These are phyloP conservation scores for Bombus consobrinus DNA, from an alignment of 1,140 invertebrate species.

Conservation along the genomic window DNA sequence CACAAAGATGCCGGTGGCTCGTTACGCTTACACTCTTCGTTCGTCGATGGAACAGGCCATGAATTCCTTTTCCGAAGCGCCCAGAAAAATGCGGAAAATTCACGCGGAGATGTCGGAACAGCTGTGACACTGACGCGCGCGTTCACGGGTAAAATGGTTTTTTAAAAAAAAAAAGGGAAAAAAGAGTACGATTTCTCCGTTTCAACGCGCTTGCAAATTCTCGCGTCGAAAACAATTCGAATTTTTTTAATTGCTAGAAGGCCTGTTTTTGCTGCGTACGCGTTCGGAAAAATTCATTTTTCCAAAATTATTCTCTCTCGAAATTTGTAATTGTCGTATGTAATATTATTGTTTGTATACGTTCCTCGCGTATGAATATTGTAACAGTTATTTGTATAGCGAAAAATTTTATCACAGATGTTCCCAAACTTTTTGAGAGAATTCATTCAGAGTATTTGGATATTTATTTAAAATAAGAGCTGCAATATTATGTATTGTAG, in stretches of 20 bases:
- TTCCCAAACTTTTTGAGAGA: neutral
- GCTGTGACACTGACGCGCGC: conserved; percentile 34
- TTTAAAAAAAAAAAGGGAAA: neutral
- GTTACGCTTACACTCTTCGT: conserved; percentile 10
- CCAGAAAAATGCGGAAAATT: conserved; percentile 26
- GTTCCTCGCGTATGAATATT: neutral
- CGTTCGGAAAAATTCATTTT: neutral
- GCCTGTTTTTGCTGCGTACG: neutral
- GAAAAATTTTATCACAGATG: neutral
- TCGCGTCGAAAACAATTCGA: conserved; percentile 33
- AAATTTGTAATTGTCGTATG: neutral
- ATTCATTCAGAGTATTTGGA: neutral
- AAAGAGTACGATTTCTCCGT: neutral
- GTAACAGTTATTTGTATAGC: neutral
- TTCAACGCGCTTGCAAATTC: neutral
- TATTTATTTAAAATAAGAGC: neutral
- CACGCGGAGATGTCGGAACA: conserved; percentile 15
- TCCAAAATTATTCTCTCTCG: too few relatives aligned
- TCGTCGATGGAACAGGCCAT: conserved; percentile 10
- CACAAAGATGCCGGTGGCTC: neutral
- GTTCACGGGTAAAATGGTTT: conserved; percentile 1
- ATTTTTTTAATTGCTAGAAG: conserved; percentile 37
- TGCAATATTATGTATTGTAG: neutral
- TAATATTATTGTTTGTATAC: neutral
- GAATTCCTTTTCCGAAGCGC: conserved; percentile 19